Evolutionary conservation across 2,113 vertebrate genomes (phyloP).

Genomic region (Stomatorhinus ivindoensis): DNA sequence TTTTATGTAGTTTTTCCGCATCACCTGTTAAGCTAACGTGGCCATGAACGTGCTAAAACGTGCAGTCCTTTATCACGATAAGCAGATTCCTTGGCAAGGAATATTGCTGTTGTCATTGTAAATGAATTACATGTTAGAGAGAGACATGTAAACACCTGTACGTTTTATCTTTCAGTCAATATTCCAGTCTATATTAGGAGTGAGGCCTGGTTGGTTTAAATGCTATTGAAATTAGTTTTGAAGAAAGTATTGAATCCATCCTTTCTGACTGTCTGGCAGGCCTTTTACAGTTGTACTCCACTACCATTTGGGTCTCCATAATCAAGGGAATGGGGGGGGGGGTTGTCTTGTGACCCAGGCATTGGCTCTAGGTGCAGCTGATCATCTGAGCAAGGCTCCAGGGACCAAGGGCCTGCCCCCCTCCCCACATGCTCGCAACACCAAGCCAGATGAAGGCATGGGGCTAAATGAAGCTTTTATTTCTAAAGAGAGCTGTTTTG

Average conservation of each 20-base stretch:
- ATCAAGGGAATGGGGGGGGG: constrained; percentile 25
- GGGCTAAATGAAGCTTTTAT: constrained; percentile 31
- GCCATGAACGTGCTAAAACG: neutral
- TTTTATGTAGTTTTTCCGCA: neutral
- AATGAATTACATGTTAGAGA: neutral
- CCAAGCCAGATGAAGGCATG: constrained; percentile 11
- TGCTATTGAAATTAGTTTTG: neutral
- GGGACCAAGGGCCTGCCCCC: neutral
- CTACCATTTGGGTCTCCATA: neutral
- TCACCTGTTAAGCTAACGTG: neutral
- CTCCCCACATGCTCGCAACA: neutral
- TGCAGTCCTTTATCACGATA: neutral
- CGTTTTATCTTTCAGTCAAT: neutral
- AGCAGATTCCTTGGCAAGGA: constrained; percentile 4
- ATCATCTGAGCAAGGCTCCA: constrained; percentile 58
- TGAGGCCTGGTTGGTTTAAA: neutral
- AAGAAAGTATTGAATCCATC: neutral
- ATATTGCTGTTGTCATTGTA: neutral
- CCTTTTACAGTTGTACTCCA: neutral
- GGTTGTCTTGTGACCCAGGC: constrained; percentile 63
- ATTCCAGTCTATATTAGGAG: neutral
- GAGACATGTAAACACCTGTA: neutral
- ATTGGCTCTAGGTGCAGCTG: constrained; percentile 42
- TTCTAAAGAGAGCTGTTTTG: constrained; percentile 15
- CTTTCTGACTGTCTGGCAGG: neutral